Evolutionary conservation across 2,113 vertebrate species (phyloP).

Genomic region (Hypomesus transpacificus): DNA sequence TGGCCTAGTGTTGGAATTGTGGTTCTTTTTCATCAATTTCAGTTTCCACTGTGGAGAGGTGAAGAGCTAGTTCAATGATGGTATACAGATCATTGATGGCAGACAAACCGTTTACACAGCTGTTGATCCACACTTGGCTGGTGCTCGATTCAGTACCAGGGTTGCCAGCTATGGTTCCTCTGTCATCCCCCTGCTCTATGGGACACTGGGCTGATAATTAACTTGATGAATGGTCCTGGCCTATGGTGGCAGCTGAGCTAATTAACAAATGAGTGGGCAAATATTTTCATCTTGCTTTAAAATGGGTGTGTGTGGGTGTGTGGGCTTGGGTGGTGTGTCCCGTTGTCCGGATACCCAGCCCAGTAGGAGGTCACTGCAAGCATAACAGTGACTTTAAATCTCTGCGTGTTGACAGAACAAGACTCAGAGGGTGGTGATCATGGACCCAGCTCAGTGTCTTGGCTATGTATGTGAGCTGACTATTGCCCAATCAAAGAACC

Average conservation of each 20-base stretch:
- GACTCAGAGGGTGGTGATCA: not conserved
- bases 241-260: conserved; percentile 46
- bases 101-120: not conserved
- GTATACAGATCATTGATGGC: not conserved
- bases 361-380: too few species aligned
- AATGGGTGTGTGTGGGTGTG: conserved; percentile 35
- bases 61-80: not conserved
- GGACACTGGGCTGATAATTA: conserved; percentile 54
- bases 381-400: too few species aligned
- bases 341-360: too few species aligned
- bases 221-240: conserved; percentile 56
- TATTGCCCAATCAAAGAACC: too few species aligned
- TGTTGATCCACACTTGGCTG: conserved; percentile 15
- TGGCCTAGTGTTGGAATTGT: too few species aligned
- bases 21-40: too few species aligned
- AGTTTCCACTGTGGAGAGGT: too few species aligned
- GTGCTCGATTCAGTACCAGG: conserved; percentile 24
- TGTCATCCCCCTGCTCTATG: conserved; percentile 29
- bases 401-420: too few species aligned
- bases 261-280: conserved; percentile 53
- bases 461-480: not conserved
- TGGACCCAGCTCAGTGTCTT: not conserved
- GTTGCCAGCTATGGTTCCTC: conserved; percentile 13
- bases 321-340: not conserved
- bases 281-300: conserved; percentile 51